Percentiles rank a stretch among this genome's conserved stretches.
phyloP scores from a whole-genome alignment of 2,888 invertebrate species.

The Hirtodrosophila confusa region DNA sequence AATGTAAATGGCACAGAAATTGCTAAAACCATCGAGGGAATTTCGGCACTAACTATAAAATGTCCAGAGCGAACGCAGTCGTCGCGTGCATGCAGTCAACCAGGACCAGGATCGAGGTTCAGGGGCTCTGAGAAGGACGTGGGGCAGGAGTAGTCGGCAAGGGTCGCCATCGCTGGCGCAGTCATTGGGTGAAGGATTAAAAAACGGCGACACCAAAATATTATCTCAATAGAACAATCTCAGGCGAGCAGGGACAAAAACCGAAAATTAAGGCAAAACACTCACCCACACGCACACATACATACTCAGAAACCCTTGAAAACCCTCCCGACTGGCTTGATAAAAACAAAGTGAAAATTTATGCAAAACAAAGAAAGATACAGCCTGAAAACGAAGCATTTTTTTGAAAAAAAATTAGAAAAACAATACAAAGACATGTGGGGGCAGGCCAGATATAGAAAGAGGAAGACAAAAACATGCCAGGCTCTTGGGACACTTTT shows the following conservation, averaged over 20 bases:
- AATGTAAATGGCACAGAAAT: conserved; percentile 71
- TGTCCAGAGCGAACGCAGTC: conserved; percentile 47
- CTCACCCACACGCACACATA: background rate
- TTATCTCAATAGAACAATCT: conserved; percentile 78
- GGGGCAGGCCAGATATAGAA: conserved; percentile 17
- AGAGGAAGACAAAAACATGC: conserved; percentile 7
- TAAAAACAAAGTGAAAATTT: conserved; percentile 77
- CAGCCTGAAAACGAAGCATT: conserved; percentile 13
- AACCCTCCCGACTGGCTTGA: conserved; percentile 38
- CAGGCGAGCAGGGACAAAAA: conserved; percentile 48
- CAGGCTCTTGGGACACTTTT: conserved; percentile 34
- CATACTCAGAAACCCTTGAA: conserved; percentile 28
- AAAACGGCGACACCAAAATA: conserved; percentile 66
- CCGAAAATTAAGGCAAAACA: conserved; percentile 52
- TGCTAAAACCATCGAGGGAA: conserved; percentile 74
- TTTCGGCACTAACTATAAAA: conserved; percentile 78
- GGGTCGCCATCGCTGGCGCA: conserved; percentile 52
- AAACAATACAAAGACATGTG: conserved; percentile 45
- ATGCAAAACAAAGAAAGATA: conserved; percentile 71
- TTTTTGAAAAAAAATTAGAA: conserved; percentile 25
- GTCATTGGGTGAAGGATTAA: conserved; percentile 73
- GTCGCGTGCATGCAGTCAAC: conserved; percentile 65
- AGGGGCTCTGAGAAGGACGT: background rate
- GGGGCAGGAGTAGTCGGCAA: conserved; percentile 12
- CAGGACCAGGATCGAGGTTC: conserved; percentile 9